Evolutionary conservation across 64 coral and sea anemone genomes (phyloP).

Genomic region (Montipora sp.): DNA sequence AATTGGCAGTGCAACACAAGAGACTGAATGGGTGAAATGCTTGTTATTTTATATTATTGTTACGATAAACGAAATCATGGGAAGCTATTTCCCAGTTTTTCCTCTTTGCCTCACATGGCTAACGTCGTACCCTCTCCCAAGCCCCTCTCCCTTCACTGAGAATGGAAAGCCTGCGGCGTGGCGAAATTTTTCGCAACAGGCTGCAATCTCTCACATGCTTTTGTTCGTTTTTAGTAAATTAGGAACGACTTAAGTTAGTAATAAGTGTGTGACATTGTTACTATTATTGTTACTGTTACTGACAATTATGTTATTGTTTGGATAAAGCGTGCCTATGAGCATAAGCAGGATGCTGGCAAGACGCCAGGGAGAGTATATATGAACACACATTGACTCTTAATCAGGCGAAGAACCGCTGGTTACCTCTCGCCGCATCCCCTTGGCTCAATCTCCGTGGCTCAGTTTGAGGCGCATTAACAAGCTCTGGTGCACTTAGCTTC

Average conservation of each 20-base stretch:
- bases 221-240: not conserved
- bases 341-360: not conserved
- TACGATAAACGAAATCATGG: too few species aligned
- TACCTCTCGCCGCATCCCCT: conserved; percentile 41
- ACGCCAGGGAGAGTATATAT: not conserved
- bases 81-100: too few species aligned
- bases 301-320: not conserved
- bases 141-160: too few species aligned
- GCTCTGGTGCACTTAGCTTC: conserved; percentile 14
- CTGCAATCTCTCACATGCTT: too few species aligned
- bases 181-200: not conserved
- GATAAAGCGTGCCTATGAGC: not conserved
- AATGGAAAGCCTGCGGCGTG: too few species aligned
- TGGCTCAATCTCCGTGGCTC: not conserved
- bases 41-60: too few species aligned
- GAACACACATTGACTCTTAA: not conserved
- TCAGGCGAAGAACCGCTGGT: not conserved
- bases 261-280: too few species aligned
- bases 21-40: too few species aligned
- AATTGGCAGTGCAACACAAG: not conserved
- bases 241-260: not conserved
- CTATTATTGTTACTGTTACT: too few species aligned
- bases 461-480: not conserved
- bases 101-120: too few species aligned
- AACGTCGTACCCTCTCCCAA: too few species aligned